A percentile compares a stretch with the other conserved stretches of the same genome.
phyloP scores from a whole-genome alignment of 1,140 invertebrate genomes.

The Tetramorium parvispinum region DNA sequence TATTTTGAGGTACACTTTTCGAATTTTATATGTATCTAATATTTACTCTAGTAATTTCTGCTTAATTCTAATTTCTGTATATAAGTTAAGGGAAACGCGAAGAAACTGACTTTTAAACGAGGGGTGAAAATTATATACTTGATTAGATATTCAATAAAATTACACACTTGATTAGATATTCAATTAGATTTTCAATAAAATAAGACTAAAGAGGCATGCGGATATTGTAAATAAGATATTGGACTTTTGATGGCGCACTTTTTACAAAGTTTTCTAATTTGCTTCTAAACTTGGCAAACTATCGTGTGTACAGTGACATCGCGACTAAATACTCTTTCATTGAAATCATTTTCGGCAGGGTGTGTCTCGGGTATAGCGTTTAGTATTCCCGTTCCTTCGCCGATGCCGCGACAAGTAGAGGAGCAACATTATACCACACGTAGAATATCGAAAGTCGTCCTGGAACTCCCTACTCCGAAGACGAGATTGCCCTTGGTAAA shows the following conservation, averaged over 20 bases:
- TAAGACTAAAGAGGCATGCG: neutral
- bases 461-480: slow-evolving; percentile 60
- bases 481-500: slow-evolving; percentile 63
- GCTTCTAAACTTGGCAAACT: neutral
- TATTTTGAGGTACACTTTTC: neutral
- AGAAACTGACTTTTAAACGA: neutral
- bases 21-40: neutral
- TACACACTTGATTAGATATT: neutral
- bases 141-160: neutral
- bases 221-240: neutral
- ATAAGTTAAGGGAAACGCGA: neutral
- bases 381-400: slow-evolving; percentile 57
- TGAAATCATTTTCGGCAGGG: slow-evolving; percentile 59
- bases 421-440: slow-evolving; percentile 70
- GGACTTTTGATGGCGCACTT: neutral
- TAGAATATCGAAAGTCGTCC: slow-evolving; percentile 50
- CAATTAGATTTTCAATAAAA: too few relatives aligned
- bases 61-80: neutral
- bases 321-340: neutral
- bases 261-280: neutral
- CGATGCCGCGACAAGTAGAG: slow-evolving; percentile 49
- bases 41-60: neutral
- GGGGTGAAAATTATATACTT: neutral
- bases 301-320: neutral
- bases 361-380: slow-evolving; percentile 68